Base-by-base conservation (phyloP, 2,113 vertebrate species). In the Channa maculata region DNA sequence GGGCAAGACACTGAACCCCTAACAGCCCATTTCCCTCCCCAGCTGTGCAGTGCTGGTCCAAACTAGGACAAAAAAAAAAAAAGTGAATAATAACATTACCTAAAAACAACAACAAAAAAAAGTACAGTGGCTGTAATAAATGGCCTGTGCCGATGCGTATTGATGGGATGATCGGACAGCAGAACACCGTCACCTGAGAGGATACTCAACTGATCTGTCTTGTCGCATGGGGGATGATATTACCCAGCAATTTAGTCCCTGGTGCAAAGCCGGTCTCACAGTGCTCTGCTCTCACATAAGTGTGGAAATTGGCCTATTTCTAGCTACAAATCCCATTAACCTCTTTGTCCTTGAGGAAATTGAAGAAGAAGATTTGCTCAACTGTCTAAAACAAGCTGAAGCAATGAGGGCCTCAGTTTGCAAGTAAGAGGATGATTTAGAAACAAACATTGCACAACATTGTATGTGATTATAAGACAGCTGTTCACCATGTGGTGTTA, bases 211-310 rank as follows among this genome's bases (percentile, higher is more conserved):
- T 51, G 39, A 33, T 59, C 38, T 2, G 38, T 69, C 52, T 80
- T 34, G 14, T 79, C 11, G 2, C 62, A 49, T 24, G 64, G 33
- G 65, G 44, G 68, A 80, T 82, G 52, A 62, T 54, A 66, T 86
- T 72, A 81, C 77, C 71, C 63, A 36, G 53, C 75, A 65, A 67
- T 88, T 73, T 71, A 41, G 63, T 84, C 44, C 43, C 60, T 75
- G 86, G 65, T 71, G 72, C 14, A 62, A 39, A 48, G 71, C 80
- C 71, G 58, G 58, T 73, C 64, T 79, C 41, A 34, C 51, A 44
- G 10, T 63, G 68, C 61, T 77, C 36, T 54, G 60, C 15, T 59
- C 36, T 37, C 53, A 49, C 71, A 77, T 49, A 65, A 76, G 64
- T 73, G 67, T 55, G 36, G 66, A 63, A 79, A 77, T 39, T 41